phyloP scores from a whole-genome alignment of 2,797 vertebrate species.

The Anisognathus igniventris region DNA sequence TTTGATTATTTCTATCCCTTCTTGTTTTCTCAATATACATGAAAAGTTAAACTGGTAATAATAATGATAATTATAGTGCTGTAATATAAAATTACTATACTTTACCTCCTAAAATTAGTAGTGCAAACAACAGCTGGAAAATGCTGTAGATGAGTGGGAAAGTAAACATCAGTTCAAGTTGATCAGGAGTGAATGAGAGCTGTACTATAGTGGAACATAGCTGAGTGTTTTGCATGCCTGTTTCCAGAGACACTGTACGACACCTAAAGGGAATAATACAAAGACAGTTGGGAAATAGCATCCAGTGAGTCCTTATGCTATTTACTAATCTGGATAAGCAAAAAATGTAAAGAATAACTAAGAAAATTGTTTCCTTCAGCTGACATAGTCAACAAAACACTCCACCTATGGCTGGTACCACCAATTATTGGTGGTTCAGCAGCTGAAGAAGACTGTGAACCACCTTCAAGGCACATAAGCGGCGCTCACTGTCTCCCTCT shows the following conservation, averaged over 20 bases:
- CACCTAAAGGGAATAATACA: conserved; percentile 74
- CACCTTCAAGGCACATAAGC: background rate
- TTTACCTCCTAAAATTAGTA: conserved; percentile 80
- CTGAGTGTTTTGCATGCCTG: conserved; percentile 93
- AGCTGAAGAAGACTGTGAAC: background rate
- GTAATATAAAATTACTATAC: background rate
- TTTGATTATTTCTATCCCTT: background rate
- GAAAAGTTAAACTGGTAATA: background rate
- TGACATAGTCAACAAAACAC: background rate
- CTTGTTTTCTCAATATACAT: background rate
- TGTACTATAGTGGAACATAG: conserved; percentile 93
- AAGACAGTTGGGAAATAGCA: background rate
- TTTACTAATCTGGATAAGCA: background rate
- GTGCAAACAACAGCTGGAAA: conserved; percentile 83
- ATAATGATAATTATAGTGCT: background rate
- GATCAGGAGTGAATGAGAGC: conserved; percentile 84
- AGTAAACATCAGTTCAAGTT: conserved; percentile 88
- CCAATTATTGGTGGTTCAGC: background rate
- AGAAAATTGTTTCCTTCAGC: background rate
- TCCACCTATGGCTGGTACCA: background rate
- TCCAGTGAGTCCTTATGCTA: background rate
- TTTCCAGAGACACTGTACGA: conserved; percentile 93
- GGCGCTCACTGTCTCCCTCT: background rate
- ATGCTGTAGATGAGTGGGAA: conserved; percentile 97
- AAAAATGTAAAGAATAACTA: background rate